Percentiles rank a stretch among this genome's conserved stretches.
Conservation (phyloP, 2,888 invertebrate genomes). For the Drosophila paranaensis region DNA sequence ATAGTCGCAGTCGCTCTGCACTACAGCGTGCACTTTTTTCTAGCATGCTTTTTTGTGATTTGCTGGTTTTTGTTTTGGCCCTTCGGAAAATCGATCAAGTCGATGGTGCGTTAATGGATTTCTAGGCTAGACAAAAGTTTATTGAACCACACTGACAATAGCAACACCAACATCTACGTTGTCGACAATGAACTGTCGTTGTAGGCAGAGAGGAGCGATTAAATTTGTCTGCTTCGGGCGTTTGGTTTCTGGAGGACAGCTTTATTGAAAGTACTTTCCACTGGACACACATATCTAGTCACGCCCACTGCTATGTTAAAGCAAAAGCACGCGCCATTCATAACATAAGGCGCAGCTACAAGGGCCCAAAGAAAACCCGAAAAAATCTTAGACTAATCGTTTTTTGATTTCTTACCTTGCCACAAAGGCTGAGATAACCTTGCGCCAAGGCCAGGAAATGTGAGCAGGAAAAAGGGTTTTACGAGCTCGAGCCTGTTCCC, state of each 20-base stretch:
- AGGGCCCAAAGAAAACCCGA: conserved; percentile 2
- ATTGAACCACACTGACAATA: conserved; percentile 58
- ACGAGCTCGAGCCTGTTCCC: conserved; percentile 20
- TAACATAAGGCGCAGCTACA: conserved; percentile 21
- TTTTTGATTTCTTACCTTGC: conserved; percentile 72
- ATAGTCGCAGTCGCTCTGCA: conserved; percentile 46
- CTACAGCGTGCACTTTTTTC: conserved; percentile 41
- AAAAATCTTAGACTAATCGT: conserved; percentile 73
- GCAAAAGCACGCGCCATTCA: conserved; percentile 12
- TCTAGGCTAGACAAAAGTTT: conserved; percentile 74
- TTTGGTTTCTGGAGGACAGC: not conserved
- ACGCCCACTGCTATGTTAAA: conserved; percentile 2
- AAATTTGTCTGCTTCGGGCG: conserved; percentile 45
- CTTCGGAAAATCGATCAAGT: conserved; percentile 68
- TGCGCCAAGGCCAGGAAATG: conserved; percentile 44
- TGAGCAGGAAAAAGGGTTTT: conserved; percentile 51
- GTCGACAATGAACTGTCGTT: conserved; percentile 32
- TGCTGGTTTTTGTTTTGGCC: conserved; percentile 25
- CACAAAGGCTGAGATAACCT: conserved; percentile 42
- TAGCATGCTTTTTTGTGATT: conserved; percentile 44
- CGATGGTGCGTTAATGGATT: conserved; percentile 71
- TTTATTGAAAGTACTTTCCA: conserved; percentile 25
- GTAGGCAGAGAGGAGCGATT: conserved; percentile 45
- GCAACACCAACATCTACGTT: not conserved
- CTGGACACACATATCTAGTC: conserved; percentile 1